These are phyloP conservation scores for Metopolophium dirhodum DNA, from an alignment of 1,140 invertebrate genomes.

Conservation along the genomic window DNA sequence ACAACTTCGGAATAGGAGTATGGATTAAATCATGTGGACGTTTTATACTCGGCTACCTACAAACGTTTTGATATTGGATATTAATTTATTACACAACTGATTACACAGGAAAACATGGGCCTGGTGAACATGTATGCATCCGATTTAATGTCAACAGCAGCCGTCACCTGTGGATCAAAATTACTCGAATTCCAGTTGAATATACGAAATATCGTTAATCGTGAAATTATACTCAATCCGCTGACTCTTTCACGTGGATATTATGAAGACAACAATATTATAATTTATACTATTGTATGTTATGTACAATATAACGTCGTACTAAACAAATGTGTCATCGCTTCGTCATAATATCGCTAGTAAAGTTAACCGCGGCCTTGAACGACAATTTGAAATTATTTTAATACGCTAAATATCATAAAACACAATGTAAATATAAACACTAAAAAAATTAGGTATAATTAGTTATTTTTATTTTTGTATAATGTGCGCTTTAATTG, in stretches of 20 bases:
- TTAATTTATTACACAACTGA: background rate
- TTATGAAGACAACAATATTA: background rate
- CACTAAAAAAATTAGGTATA: background rate
- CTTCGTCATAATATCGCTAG: background rate
- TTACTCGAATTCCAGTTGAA: background rate
- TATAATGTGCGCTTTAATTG: background rate
- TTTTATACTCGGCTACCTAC: background rate
- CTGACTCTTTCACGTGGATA: background rate
- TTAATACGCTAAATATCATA: too few relatives aligned
- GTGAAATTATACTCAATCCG: background rate
- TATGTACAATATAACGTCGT: background rate
- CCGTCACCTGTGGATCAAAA: background rate
- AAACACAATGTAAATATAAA: background rate
- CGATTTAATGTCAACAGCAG: slow-evolving; percentile 5
- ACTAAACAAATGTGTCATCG: background rate
- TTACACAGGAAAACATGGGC: background rate
- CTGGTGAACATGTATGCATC: background rate
- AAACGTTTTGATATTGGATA: background rate
- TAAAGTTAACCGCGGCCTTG: too few relatives aligned
- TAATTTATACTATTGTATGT: background rate
- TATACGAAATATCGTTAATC: background rate
- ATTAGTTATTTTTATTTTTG: background rate
- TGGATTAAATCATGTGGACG: background rate
- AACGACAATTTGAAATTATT: background rate
- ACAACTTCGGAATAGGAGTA: background rate